These are phyloP conservation scores for Oreotrochilus melanogaster DNA, from an alignment of 2,113 vertebrate species.

Conservation along the genomic window DNA sequence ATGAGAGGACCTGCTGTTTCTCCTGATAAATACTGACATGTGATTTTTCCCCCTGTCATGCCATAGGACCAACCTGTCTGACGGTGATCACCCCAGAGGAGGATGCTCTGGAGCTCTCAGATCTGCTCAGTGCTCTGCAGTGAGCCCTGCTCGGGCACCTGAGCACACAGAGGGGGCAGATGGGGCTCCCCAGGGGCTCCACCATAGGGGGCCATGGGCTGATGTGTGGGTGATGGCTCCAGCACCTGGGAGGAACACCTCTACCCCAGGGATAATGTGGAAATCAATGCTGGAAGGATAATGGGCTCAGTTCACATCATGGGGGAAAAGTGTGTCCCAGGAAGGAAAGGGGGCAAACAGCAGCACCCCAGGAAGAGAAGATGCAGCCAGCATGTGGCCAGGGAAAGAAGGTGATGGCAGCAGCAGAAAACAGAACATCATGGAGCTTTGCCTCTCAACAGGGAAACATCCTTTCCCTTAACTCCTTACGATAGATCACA, in stretches of 20 bases:
- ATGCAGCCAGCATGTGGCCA: fast-evolving
- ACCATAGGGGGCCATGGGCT: background rate
- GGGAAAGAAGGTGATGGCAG: background rate
- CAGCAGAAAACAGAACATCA: background rate
- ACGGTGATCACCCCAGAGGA: fast-evolving
- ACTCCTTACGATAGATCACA: background rate
- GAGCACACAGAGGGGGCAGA: background rate
- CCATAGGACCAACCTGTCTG: background rate
- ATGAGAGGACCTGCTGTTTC: background rate
- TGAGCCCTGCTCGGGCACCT: background rate
- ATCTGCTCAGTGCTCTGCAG: background rate
- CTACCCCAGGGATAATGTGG: background rate
- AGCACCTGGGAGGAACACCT: background rate
- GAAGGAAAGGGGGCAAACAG: background rate
- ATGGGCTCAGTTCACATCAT: background rate
- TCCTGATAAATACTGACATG: fast-evolving
- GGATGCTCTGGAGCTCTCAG: background rate
- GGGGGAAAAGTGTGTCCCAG: background rate
- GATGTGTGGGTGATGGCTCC: background rate
- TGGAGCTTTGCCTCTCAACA: background rate
- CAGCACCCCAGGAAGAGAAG: background rate
- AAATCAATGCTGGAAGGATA: background rate
- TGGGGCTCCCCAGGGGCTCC: background rate
- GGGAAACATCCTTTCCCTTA: background rate
- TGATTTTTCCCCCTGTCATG: background rate